Conservation (phyloP, 2,797 vertebrate species). For the Gymnoscopelus microlampas region DNA sequence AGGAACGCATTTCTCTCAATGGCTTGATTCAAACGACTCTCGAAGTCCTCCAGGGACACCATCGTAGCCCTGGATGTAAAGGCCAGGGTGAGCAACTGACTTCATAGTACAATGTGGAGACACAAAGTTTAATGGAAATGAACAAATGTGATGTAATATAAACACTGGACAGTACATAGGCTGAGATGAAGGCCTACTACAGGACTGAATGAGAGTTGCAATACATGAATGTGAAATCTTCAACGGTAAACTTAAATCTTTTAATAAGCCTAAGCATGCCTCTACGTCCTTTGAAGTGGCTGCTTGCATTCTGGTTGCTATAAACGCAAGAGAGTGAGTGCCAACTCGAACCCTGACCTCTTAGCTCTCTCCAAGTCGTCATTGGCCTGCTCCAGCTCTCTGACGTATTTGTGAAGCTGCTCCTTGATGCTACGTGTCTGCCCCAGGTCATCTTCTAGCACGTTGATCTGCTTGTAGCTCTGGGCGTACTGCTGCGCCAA, state of each 20-base stretch:
- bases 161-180: no score
- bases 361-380: conserved; percentile 98
- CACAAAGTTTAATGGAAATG: no score
- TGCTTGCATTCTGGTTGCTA: no score
- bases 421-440: conserved; percentile 96
- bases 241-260: no score
- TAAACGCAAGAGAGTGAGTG: no score
- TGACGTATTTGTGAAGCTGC: conserved; percentile 95
- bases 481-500: conserved; percentile 95
- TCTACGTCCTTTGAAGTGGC: no score
- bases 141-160: no score
- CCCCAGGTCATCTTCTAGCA: conserved; percentile 94
- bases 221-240: no score
- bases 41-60: conserved; percentile 98
- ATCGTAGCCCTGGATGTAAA: conserved; percentile 89
- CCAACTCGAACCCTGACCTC: conserved; percentile 77
- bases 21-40: conserved; percentile 96
- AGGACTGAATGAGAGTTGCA: no score
- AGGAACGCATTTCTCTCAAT: conserved; percentile 98
- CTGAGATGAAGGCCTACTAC: no score
- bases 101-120: no score
- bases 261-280: no score
- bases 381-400: conserved; percentile 97
- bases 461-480: conserved; percentile 95
- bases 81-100: neutral